A percentile compares a stretch with the other conserved stretches of the same genome.
Conservation (phyloP, 1,140 invertebrate genomes). For the Drosophila pruinosa region DNA sequence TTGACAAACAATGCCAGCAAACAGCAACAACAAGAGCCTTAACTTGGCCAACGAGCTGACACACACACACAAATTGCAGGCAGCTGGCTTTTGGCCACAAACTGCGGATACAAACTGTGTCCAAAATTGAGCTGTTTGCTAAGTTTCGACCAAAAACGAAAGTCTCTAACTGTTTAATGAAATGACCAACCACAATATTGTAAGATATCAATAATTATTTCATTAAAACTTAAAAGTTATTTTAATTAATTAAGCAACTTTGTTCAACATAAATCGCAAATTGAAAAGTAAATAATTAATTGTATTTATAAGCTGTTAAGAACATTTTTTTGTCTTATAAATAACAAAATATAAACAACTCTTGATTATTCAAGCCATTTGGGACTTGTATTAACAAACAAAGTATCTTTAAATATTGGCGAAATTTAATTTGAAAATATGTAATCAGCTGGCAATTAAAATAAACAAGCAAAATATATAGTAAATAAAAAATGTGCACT, state of each 20-base stretch:
- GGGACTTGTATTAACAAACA: too few relatives aligned
- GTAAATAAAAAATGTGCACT: slow-evolving; percentile 1
- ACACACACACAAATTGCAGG: slow-evolving; percentile 24
- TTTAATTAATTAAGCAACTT: background rate
- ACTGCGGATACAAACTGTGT: slow-evolving; percentile 1
- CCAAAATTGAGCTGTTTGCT: background rate
- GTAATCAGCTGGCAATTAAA: background rate
- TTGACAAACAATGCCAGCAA: slow-evolving; percentile 63
- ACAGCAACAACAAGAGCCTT: slow-evolving; percentile 13
- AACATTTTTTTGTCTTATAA: too few relatives aligned
- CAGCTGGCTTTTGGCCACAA: slow-evolving; percentile 30
- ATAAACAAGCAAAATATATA: background rate
- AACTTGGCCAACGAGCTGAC: slow-evolving; percentile 42
- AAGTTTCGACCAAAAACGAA: background rate
- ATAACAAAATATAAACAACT: background rate
- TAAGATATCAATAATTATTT: background rate
- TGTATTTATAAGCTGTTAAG: too few relatives aligned
- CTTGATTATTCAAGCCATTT: too few relatives aligned
- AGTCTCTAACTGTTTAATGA: background rate
- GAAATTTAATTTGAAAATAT: too few relatives aligned
- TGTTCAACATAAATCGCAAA: background rate
- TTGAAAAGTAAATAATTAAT: background rate
- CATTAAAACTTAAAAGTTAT: background rate
- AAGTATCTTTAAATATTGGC: too few relatives aligned
- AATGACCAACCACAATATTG: background rate